Percentiles rank a stretch among this genome's conserved stretches.
Evolutionary conservation across 2,797 vertebrate genomes (phyloP).

Genomic region (Syngnathus rostellatus): DNA sequence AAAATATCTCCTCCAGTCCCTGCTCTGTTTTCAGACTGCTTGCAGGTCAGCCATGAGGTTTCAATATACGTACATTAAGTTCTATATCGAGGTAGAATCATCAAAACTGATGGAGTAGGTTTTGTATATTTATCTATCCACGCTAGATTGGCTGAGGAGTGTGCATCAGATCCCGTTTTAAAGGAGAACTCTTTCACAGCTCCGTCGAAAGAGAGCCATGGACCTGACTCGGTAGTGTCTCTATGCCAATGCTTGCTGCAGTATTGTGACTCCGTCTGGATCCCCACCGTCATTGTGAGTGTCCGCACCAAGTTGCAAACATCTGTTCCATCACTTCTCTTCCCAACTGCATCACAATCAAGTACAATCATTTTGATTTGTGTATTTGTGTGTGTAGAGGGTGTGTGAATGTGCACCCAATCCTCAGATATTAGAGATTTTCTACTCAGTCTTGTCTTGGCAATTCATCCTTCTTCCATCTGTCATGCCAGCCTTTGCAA

Average conservation of each 20-base stretch:
- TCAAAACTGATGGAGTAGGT: too few species aligned
- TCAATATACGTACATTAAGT: too few species aligned
- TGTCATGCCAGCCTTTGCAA: conserved; percentile 75
- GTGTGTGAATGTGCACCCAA: conserved; percentile 66
- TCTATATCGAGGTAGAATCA: too few species aligned
- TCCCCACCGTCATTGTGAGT: conserved; percentile 82
- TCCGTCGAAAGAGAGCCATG: conserved; percentile 57
- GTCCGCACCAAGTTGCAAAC: conserved; percentile 9
- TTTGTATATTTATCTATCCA: too few species aligned
- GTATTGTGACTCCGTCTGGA: conserved; percentile 81
- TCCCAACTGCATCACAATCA: conserved; percentile 8
- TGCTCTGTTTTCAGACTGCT: conserved; percentile 79
- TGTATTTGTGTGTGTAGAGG: conserved; percentile 61
- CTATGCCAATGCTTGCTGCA: conserved; percentile 80
- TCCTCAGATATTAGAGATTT: conserved; percentile 73
- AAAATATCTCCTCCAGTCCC: conserved; percentile 70
- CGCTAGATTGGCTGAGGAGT: conserved; percentile 79
- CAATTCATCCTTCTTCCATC: conserved; percentile 78
- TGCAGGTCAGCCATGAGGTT: conserved; percentile 74
- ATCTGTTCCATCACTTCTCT: conserved; percentile 3
- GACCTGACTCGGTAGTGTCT: conserved; percentile 71
- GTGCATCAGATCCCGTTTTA: conserved; percentile 72
- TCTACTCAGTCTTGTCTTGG: conserved; percentile 75
- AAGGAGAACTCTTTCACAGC: conserved; percentile 83
- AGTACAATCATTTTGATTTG: conserved; percentile 1